A percentile compares a stretch with the other conserved stretches of the same genome.
phyloP scores from a whole-genome alignment of 2,888 invertebrate genomes.

The Orchesellides sinensis region DNA sequence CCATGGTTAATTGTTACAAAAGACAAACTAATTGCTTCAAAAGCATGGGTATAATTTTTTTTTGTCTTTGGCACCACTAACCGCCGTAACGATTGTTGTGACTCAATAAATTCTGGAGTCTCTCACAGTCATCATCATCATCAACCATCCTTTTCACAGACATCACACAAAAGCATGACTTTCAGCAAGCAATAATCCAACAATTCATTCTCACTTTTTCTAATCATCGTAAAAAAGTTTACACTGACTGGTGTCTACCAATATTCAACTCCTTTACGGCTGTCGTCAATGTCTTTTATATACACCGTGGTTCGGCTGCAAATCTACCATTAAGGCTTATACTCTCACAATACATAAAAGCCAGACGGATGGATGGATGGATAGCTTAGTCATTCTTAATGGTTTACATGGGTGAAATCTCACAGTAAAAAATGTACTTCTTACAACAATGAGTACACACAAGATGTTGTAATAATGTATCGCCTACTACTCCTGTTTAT shows the following conservation, averaged over 20 bases:
- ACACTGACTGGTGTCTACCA: background rate
- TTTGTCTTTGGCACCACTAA: conserved; percentile 44
- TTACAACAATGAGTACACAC: background rate
- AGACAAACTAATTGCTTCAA: conserved; percentile 60
- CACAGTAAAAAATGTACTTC: conserved; percentile 11
- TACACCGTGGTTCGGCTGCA: background rate
- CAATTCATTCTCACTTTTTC: conserved; percentile 14
- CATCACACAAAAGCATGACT: conserved; percentile 8
- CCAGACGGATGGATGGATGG: conserved; percentile 33
- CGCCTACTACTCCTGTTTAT: background rate
- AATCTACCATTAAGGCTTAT: conserved; percentile 34
- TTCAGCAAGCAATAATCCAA: conserved; percentile 14
- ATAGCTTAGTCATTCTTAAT: conserved; percentile 62
- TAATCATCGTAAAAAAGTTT: background rate
- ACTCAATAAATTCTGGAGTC: conserved; percentile 62
- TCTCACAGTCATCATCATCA: conserved; percentile 21
- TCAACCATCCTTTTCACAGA: conserved; percentile 6
- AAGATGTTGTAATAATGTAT: background rate
- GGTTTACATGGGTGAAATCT: conserved; percentile 54
- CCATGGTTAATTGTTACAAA: conserved; percentile 57
- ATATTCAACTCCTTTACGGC: conserved; percentile 29
- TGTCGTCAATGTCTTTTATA: conserved; percentile 35
- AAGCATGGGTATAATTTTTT: conserved; percentile 26
- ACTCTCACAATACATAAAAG: conserved; percentile 17
- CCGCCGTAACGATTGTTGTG: conserved; percentile 57